Percentiles rank a stretch among this genome's conserved stretches.
Evolutionary conservation across 2,888 invertebrate species (phyloP).

Genomic region (Drosophila eohydei): DNA sequence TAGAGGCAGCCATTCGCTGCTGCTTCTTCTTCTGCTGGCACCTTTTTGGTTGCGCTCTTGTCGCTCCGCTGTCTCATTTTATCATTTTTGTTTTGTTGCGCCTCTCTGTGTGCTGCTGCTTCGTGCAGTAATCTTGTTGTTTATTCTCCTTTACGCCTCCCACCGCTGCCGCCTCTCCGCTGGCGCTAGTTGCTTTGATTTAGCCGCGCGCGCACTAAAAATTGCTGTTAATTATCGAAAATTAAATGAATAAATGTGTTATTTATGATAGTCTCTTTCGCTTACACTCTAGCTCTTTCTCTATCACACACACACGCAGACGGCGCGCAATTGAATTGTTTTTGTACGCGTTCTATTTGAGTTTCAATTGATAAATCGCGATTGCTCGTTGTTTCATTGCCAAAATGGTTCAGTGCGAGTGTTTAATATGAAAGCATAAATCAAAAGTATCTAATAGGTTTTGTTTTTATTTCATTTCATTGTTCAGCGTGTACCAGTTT

Average conservation of each 20-base stretch:
- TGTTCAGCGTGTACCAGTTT: slow-evolving; percentile 45
- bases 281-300: slow-evolving; percentile 5
- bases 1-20: slow-evolving; percentile 34
- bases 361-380: slow-evolving; percentile 57
- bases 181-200: slow-evolving; percentile 63
- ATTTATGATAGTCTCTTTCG: slow-evolving; percentile 42
- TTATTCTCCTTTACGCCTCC: slow-evolving; percentile 51
- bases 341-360: slow-evolving; percentile 55
- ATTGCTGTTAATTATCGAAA: slow-evolving; percentile 60
- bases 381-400: slow-evolving; percentile 27
- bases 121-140: slow-evolving; percentile 64
- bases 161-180: slow-evolving; percentile 1
- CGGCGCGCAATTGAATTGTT: slow-evolving; percentile 52
- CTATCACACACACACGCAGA: slow-evolving; percentile 15
- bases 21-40: slow-evolving; percentile 35
- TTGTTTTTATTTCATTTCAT: slow-evolving; percentile 38
- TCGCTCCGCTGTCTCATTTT: slow-evolving; percentile 54
- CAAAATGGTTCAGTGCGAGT: slow-evolving; percentile 24
- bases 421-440: slow-evolving; percentile 6
- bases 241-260: slow-evolving; percentile 56
- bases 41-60: slow-evolving; percentile 54
- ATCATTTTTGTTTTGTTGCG: slow-evolving; percentile 60
- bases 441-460: slow-evolving; percentile 32
- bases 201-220: slow-evolving; percentile 70
- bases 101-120: slow-evolving; percentile 42